Conservation (phyloP, 2,113 vertebrate genomes). For the Nansenia antarctica region DNA sequence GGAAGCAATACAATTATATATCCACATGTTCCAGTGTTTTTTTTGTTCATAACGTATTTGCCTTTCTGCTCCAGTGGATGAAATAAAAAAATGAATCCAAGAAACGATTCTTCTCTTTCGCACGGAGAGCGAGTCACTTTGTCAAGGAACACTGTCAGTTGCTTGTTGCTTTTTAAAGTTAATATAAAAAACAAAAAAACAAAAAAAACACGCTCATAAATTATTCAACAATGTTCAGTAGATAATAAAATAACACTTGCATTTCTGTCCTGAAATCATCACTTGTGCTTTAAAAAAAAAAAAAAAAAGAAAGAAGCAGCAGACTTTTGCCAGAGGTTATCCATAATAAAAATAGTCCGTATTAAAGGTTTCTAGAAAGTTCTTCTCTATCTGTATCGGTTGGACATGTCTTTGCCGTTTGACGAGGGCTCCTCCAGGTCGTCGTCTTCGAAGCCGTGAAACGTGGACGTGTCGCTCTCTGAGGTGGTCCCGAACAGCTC, state of each 20-base stretch:
- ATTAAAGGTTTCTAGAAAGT: constrained; percentile 31
- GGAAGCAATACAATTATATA: constrained; percentile 35
- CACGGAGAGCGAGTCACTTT: constrained; percentile 45
- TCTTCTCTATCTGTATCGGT: constrained; percentile 85
- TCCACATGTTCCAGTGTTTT: constrained; percentile 62
- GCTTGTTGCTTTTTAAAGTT: constrained; percentile 59
- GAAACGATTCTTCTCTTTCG: constrained; percentile 40
- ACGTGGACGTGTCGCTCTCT: constrained; percentile 98
- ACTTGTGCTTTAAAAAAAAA: constrained; percentile 73
- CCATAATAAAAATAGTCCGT: constrained; percentile 49
- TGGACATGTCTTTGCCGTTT: constrained; percentile 82
- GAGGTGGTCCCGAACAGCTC: constrained; percentile 98
- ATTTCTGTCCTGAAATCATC: constrained; percentile 68
- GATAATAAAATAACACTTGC: constrained; percentile 72
- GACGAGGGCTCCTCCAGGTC: constrained; percentile 91
- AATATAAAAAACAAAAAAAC: constrained; percentile 35
- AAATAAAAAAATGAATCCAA: too few species aligned
- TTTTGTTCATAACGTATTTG: constrained; percentile 56
- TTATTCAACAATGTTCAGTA: constrained; percentile 75
- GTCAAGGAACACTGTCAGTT: constrained; percentile 51
- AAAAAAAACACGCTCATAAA: constrained; percentile 68
- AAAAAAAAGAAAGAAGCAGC: constrained; percentile 74
- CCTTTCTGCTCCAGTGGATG: constrained; percentile 57
- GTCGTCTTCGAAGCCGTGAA: constrained; percentile 97
- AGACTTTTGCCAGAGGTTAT: constrained; percentile 74